Evolutionary conservation across 2,797 vertebrate genomes (phyloP), one percentile per base, ranked within the genome.

Genomic region (Apogon hyalosoma): DNA sequence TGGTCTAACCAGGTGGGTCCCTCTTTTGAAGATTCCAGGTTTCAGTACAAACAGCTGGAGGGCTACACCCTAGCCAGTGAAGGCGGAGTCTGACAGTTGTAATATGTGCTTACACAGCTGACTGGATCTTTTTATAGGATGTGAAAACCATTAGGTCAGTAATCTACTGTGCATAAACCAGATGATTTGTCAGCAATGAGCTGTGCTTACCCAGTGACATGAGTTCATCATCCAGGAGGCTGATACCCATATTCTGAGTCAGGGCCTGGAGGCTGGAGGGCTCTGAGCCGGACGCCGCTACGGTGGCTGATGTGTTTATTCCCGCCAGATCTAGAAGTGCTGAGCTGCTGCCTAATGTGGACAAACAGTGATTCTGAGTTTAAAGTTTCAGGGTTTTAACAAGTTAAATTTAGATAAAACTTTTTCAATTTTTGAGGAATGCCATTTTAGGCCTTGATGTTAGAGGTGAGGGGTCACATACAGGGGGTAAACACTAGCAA

Each of bases 151-250:
- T 47, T 52, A 40, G 24, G 0, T 28, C 24, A 28, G 36, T 57
- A 58, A 63, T 49, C 16, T 31, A 48, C 19, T 59, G 41, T 60
- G 36, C 10, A 64, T 36, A 28, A 60, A 57, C 75, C 61, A 73
- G 50, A 53, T 48, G 63, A 73, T 45, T 14, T 47, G 42, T 21
- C 62, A 41, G 40, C 13, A 58, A 31, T 31, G 15, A 59, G 3
- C 39, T 54, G 50, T 71, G 57, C 92, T 95, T 87, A 98, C 98
- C 97, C 77, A 99, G 92, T 58, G 96, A 97, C 97, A 99, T 98
- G 62, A 99, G 96, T 63, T 99, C 98, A 60, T 99, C 98, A 14
- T 99, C 98, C 69, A 99, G 87, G 71, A 99, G 91, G 68, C 94
- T 98, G 57, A 96, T 72, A 0, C 95, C 87, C 89, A 83, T 80